Evolutionary conservation across 2,113 vertebrate species (phyloP), one percentile per base, ranked within the genome.

Genomic region (Chamaea fasciata): DNA sequence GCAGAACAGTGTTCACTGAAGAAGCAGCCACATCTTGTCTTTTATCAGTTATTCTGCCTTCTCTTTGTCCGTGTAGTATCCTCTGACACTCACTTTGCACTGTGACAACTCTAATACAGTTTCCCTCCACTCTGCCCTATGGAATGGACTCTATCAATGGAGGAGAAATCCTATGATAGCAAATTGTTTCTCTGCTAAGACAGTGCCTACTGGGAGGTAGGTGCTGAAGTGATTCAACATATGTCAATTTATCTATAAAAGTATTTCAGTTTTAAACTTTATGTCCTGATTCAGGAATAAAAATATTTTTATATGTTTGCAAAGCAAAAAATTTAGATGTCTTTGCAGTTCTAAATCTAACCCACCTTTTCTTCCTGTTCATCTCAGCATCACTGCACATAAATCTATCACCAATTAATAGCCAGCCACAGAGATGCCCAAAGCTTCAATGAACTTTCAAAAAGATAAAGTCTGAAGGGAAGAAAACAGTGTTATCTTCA

Each of bases 91-190:
- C 23, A 10, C 15, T 27, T 6, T 53, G 31, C 10, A 2, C 37
- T n/a, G 15, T 12, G 10, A 74, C 22, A 65, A 13, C 6, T 33
- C 11, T 46, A 59, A 55, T 30, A 62, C 53, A 65, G 15, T 18
- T 28, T 83, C 10, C 12, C 30, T 49, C 55, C 0, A 0, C 39
- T 81, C 20, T 78, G 28, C 18, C 47, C 9, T 27, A 1, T 56
- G 57, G 19, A 63, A 12, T 0, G 0, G 44, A 7, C 10, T 84
- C 65, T 56, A 26, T 13, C 49, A 55, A 9, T 3, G 13, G 30
- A 64, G 27, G 39, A 21, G 6, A 63, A 77, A 75, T 64, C 27
- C 22, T 53, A 3, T 2, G 13, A 64, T 9, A 8, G 3, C 31
- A 67, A 77, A 55, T 35, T 52, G 4, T 59, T 68, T 74, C 44